Evolutionary conservation across 2,888 invertebrate genomes (phyloP).

Genomic region (Sminthurides aquaticus): DNA sequence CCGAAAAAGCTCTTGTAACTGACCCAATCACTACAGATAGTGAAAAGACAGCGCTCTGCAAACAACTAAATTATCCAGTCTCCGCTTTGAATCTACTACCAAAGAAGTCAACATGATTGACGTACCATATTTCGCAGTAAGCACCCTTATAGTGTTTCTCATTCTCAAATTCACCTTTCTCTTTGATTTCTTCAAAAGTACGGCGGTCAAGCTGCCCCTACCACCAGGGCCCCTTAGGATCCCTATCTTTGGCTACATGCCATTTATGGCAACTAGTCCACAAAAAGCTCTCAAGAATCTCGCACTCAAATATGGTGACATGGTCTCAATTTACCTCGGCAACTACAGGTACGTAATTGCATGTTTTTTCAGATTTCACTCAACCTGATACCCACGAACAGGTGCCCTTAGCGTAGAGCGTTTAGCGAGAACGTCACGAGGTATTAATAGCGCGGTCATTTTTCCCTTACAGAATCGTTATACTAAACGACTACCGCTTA

Average conservation of each 20-base stretch:
- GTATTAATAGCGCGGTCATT: background rate
- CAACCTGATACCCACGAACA: background rate
- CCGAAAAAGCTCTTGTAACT: background rate
- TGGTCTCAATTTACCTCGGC: slow-evolving; percentile 38
- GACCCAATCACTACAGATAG: slow-evolving; percentile 1
- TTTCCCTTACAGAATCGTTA: slow-evolving; percentile 31
- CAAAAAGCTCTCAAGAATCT: slow-evolving; percentile 29
- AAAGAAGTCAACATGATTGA: too few species aligned
- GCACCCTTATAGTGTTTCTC: background rate
- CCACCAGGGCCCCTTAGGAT: slow-evolving; percentile 42
- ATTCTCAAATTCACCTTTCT: background rate
- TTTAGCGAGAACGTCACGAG: background rate
- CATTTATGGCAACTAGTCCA: slow-evolving; percentile 37
- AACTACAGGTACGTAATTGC: slow-evolving; percentile 32
- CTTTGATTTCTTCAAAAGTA: background rate
- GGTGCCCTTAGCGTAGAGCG: background rate
- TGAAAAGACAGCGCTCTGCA: background rate
- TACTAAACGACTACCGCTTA: slow-evolving; percentile 35
- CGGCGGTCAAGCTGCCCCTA: background rate
- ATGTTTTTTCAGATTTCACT: background rate
- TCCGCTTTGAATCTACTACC: too few species aligned
- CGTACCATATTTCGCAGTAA: background rate
- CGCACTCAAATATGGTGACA: slow-evolving; percentile 31
- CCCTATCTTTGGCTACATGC: slow-evolving; percentile 41
- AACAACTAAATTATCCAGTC: background rate